Percentiles rank a stretch among this genome's conserved stretches.
Conservation (phyloP, 2,888 invertebrate species). For the Lamellibrachia satsuma region DNA sequence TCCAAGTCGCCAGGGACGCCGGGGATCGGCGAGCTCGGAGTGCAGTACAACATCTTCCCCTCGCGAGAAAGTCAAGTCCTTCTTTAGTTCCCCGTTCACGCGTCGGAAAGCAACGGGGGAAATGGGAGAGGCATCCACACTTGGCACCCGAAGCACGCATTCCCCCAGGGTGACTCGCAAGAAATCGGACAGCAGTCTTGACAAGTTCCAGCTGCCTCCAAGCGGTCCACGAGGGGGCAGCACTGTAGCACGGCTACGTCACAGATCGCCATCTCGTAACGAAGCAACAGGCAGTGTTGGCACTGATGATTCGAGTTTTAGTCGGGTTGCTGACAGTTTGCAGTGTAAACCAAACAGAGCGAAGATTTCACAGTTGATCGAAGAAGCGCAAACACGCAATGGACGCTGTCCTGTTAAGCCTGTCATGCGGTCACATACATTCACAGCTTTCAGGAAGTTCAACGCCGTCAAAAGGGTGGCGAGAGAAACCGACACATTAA, state of each 20-base stretch:
- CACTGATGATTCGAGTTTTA: neutral
- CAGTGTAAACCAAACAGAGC: neutral
- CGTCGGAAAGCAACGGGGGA: neutral
- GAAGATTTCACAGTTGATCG: neutral
- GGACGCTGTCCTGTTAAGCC: neutral
- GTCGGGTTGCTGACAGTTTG: neutral
- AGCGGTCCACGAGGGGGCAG: neutral
- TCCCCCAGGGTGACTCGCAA: neutral
- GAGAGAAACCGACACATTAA: neutral
- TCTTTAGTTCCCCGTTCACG: neutral
- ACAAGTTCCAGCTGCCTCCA: neutral
- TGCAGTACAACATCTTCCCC: neutral
- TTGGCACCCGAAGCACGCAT: neutral
- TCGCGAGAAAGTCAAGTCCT: slow-evolving; percentile 12
- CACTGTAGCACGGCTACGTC: neutral
- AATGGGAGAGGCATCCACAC: neutral
- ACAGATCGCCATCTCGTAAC: neutral
- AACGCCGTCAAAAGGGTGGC: neutral
- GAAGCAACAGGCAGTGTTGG: neutral
- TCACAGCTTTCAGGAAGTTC: neutral
- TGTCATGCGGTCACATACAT: neutral
- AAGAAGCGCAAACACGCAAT: neutral
- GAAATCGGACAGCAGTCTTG: neutral
- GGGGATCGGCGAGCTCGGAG: neutral
- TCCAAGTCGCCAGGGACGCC: neutral